Percentiles rank a stretch among this genome's conserved stretches.
phyloP scores from a whole-genome alignment of 1,140 invertebrate species.

The Halesus radiatus region DNA sequence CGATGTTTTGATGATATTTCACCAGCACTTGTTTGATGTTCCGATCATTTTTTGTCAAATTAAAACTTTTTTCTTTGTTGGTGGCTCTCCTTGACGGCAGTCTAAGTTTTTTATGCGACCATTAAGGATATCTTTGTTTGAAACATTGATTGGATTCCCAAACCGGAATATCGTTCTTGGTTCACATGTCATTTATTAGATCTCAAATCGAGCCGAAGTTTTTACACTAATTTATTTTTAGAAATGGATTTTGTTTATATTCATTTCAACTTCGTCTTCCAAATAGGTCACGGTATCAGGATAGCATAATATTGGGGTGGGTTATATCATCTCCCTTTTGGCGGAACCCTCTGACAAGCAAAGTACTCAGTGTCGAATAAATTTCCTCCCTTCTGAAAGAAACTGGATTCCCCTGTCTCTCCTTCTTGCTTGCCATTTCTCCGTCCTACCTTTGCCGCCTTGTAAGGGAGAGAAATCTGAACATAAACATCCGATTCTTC shows the following conservation, averaged over 20 bases:
- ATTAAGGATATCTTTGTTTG: constrained; percentile 32
- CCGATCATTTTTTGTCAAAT: not conserved
- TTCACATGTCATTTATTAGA: not conserved
- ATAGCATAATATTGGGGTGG: constrained; percentile 44
- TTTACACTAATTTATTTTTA: not conserved
- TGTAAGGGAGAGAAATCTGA: constrained; percentile 7
- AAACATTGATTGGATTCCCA: constrained; percentile 30
- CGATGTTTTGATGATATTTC: not conserved
- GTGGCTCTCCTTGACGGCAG: not conserved
- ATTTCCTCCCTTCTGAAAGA: constrained; percentile 37
- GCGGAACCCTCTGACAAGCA: constrained; percentile 29
- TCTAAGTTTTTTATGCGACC: constrained; percentile 7
- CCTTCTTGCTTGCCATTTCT: not conserved
- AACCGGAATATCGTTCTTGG: constrained; percentile 1
- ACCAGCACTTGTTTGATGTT: not conserved
- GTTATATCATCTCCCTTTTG: constrained; percentile 40
- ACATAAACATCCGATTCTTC: not conserved
- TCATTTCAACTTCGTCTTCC: not conserved
- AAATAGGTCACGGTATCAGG: constrained; percentile 51
- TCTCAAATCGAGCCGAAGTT: not conserved
- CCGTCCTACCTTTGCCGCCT: not conserved
- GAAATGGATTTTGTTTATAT: not conserved
- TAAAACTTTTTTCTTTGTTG: constrained; percentile 15
- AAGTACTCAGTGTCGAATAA: constrained; percentile 47
- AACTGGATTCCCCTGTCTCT: constrained; percentile 24